Percentiles rank a stretch among this genome's conserved stretches.
Conservation (phyloP, 1,140 invertebrate genomes). For the Sycobia sp. region DNA sequence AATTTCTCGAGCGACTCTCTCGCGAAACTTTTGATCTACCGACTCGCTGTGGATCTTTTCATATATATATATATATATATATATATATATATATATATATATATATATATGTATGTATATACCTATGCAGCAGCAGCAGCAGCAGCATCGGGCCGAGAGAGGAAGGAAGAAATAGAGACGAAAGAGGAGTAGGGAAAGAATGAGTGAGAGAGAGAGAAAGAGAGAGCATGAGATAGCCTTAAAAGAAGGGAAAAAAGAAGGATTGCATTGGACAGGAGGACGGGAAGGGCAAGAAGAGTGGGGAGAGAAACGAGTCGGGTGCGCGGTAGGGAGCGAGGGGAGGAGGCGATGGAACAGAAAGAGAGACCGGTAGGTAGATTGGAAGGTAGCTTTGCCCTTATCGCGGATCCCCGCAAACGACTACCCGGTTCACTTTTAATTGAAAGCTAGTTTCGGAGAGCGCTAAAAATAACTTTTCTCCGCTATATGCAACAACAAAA, state of each 20-base stretch:
- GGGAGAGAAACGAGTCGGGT: background rate
- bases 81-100: no score
- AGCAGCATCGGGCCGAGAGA: no score
- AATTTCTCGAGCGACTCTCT: no score
- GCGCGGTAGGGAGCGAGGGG: background rate
- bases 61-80: no score
- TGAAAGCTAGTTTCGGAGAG: slow-evolving; percentile 35
- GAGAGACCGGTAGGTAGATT: slow-evolving; percentile 33
- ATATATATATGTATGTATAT: no score
- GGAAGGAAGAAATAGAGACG: slow-evolving; percentile 24
- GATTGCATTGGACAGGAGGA: background rate
- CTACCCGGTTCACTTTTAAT: slow-evolving; percentile 29
- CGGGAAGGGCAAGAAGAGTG: background rate
- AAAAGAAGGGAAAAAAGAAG: background rate
- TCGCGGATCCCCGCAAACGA: slow-evolving; percentile 27
- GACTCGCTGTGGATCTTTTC: no score
- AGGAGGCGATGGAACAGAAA: slow-evolving; percentile 4
- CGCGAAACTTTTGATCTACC: no score
- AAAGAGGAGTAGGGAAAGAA: background rate
- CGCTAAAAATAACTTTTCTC: slow-evolving; percentile 33
- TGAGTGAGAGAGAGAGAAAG: background rate
- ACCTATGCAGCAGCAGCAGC: no score
- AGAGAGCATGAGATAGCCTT: background rate
- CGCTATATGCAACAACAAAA: no score
- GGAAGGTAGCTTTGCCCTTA: slow-evolving; percentile 30